Evolutionary conservation across 2,888 invertebrate species (phyloP).

Genomic region (Zaprionus bogoriensis): DNA sequence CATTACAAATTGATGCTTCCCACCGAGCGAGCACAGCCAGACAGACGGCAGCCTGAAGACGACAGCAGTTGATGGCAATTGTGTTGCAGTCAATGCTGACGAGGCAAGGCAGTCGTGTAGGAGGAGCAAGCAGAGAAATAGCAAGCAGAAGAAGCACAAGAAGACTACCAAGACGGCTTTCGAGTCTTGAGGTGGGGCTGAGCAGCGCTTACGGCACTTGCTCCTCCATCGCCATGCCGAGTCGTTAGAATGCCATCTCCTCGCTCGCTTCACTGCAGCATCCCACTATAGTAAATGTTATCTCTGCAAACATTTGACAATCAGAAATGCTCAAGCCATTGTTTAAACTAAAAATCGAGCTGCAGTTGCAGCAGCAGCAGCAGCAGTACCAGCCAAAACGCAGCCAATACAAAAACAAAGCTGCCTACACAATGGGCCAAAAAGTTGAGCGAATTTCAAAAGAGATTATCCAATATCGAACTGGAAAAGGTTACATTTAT

Average conservation of each 20-base stretch:
- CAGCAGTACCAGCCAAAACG: constrained; percentile 36
- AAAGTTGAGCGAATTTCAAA: no score
- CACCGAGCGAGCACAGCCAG: constrained; percentile 13
- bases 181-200: not conserved
- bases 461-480: no score
- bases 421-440: constrained; percentile 36
- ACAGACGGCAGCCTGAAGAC: constrained; percentile 43
- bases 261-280: constrained; percentile 53
- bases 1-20: constrained; percentile 75
- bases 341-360: constrained; percentile 77
- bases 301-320: constrained; percentile 77
- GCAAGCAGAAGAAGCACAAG: not conserved
- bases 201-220: constrained; percentile 57
- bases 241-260: constrained; percentile 60
- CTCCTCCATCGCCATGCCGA: constrained; percentile 11
- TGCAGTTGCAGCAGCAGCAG: no score
- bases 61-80: constrained; percentile 58
- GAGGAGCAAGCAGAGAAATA: not conserved
- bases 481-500: no score
- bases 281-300: constrained; percentile 72
- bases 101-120: not conserved
- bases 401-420: constrained; percentile 37
- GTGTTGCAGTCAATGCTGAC: constrained; percentile 23
- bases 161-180: no score
- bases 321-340: constrained; percentile 76